Evolutionary conservation across 1,140 invertebrate species (phyloP).

Genomic region (Heliconius melpomene): DNA sequence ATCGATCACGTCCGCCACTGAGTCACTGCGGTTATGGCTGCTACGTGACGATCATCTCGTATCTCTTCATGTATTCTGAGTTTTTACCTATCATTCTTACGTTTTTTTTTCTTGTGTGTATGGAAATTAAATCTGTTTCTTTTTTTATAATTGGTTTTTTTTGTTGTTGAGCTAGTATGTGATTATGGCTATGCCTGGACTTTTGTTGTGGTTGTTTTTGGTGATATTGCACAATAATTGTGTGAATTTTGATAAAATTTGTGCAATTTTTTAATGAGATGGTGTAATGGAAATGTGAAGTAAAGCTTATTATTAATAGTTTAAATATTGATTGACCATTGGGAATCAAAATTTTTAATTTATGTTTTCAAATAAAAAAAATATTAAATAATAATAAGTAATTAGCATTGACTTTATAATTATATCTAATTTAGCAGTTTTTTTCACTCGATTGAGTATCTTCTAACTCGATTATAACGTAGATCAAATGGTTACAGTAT

Average conservation of each 20-base stretch:
- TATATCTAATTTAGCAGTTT: background rate
- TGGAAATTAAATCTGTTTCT: background rate
- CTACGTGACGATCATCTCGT: slow-evolving; percentile 27
- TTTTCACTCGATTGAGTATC: background rate
- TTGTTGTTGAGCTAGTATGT: background rate
- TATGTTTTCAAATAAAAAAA: too few relatives aligned
- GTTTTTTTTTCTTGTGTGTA: background rate
- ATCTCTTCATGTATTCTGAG: background rate
- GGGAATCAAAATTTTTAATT: too few relatives aligned
- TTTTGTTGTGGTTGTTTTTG: background rate
- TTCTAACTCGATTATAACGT: background rate
- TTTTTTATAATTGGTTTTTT: background rate
- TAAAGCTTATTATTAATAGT: background rate
- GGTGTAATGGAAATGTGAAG: background rate
- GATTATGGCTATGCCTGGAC: background rate
- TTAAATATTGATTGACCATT: too few relatives aligned
- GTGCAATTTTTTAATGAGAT: background rate
- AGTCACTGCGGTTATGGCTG: slow-evolving; percentile 17
- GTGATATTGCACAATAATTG: background rate
- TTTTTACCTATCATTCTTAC: background rate
- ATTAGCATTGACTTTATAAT: background rate
- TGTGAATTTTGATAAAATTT: background rate
- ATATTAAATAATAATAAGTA: background rate
- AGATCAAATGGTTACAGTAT: slow-evolving; percentile 11
- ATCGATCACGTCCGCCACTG: slow-evolving; percentile 25